Base-by-base conservation (phyloP, 2,888 invertebrate species). In the Philhelius pedissequus region DNA sequence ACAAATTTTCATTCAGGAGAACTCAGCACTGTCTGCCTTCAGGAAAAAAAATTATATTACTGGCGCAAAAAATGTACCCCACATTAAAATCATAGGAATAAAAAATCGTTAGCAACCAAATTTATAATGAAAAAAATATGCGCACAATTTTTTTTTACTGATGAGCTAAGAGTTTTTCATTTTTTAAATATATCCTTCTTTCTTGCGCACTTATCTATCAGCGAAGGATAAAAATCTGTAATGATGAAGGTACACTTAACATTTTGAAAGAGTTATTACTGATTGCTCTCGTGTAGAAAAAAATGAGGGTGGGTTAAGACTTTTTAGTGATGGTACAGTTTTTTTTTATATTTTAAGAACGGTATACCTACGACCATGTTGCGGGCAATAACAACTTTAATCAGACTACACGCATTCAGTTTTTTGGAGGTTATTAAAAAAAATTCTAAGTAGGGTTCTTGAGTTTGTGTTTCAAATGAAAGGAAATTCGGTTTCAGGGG, bases 101-200 rank as follows among this genome's bases (percentile, higher is more conserved):
- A 76, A 77, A 82, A 86, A 66, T 83, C 77, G 70, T 75, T 80
- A 69, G 76, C 86, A 74, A 54, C 74, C 69, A 84, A 82, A 74
- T 87, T 82, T 88, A 89, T 90, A 90, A 90, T 91, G 88, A 88
- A 87, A 89, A 54, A 90, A 90, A 90, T 90, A 91, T 90, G 90
- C 88, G 88, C 83, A 84, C 71, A 71, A 68, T 68, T 80, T 75
- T 71, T 40, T 48, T 58, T 22, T 56, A 15, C 13, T 83, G 79
- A 84, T 80, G 75, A 84, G 66, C 43, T 62, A 32, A 70, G 56
- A 27, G 48, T 54, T 43, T 68, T 25, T 32, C n/a, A 20, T 20
- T n/a, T n/a, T n/a, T n/a, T 6, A 9, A 52, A 52, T 15, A 52
- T 50, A 27, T 35, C 54, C 40, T 56, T 64, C 56, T 78, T 32